Conservation (phyloP, 2,113 vertebrate species). For the Procavia capensis region DNA sequence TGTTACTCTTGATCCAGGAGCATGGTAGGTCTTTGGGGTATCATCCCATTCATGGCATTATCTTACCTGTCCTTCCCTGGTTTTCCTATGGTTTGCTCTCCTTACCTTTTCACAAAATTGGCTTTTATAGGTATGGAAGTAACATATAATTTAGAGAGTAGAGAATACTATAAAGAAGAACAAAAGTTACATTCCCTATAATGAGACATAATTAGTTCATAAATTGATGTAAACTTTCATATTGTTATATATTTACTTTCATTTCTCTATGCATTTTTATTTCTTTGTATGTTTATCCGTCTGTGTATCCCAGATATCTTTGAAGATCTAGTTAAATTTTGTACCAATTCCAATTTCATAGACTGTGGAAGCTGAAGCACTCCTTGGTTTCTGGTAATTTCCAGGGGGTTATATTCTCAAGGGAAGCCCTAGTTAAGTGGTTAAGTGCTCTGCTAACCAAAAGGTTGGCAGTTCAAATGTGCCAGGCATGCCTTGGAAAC, state of each 20-base stretch:
- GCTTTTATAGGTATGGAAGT: background rate
- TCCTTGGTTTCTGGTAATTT: background rate
- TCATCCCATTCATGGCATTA: background rate
- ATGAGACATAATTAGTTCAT: background rate
- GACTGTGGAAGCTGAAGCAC: background rate
- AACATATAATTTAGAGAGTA: conserved; percentile 24
- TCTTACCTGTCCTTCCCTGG: background rate
- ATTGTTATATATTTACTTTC: background rate
- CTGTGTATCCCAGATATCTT: background rate
- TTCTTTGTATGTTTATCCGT: background rate
- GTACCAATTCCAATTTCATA: background rate
- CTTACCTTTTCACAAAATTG: background rate
- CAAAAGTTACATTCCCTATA: background rate
- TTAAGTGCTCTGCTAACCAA: too few relatives aligned
- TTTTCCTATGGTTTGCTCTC: background rate
- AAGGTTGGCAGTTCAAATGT: too few relatives aligned
- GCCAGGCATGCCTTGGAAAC: too few relatives aligned
- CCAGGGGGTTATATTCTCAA: background rate
- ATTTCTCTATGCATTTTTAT: background rate
- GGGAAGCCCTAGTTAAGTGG: too few relatives aligned
- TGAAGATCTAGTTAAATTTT: background rate
- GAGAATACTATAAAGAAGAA: conserved; percentile 8
- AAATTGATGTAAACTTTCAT: background rate
- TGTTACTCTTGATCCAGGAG: background rate
- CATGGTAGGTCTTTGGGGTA: background rate